Percentiles rank a stretch among this genome's conserved stretches.
Conservation (phyloP, 2,797 vertebrate genomes). For the Acipenser oxyrinchus region DNA sequence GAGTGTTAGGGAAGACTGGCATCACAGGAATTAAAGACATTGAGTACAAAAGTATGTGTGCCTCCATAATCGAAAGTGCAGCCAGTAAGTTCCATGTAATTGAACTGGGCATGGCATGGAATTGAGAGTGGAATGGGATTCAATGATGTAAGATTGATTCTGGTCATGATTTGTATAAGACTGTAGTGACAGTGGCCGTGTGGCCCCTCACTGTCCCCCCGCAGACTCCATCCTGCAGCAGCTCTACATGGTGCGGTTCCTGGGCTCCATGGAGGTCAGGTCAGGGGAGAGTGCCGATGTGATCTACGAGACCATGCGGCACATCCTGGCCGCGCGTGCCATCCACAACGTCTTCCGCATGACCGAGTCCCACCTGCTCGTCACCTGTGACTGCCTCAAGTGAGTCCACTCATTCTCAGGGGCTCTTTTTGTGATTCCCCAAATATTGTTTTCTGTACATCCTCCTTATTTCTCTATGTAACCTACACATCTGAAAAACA, state of each 20-base stretch:
- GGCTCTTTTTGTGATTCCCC: not conserved
- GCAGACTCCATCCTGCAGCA: conserved; percentile 96
- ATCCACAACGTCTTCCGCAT: conserved; percentile 98
- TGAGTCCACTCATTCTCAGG: conserved; percentile 45
- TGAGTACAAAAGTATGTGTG: too few relatives aligned
- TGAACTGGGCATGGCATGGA: too few relatives aligned
- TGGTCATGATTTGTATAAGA: too few relatives aligned
- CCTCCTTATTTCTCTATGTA: not conserved
- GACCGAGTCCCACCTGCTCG: conserved; percentile 94
- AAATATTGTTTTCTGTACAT: not conserved
- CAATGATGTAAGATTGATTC: too few relatives aligned
- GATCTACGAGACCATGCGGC: conserved; percentile 96
- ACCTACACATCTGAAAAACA: too few relatives aligned
- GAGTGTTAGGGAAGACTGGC: conserved; percentile 17
- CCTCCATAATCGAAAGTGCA: too few relatives aligned
- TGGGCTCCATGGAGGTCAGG: conserved; percentile 94
- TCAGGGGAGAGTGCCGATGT: conserved; percentile 73
- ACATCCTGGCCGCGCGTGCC: conserved; percentile 89
- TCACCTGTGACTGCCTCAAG: conserved; percentile 90
- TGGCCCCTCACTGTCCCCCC: conserved; percentile 22
- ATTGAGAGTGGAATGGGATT: too few relatives aligned
- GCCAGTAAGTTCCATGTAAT: too few relatives aligned
- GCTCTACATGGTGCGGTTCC: conserved; percentile 93
- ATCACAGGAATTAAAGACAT: too few relatives aligned
- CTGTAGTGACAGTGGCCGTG: too few relatives aligned